Evolutionary conservation across 1,140 invertebrate genomes (phyloP).

Genomic region (Doryteuthis pealeii): DNA sequence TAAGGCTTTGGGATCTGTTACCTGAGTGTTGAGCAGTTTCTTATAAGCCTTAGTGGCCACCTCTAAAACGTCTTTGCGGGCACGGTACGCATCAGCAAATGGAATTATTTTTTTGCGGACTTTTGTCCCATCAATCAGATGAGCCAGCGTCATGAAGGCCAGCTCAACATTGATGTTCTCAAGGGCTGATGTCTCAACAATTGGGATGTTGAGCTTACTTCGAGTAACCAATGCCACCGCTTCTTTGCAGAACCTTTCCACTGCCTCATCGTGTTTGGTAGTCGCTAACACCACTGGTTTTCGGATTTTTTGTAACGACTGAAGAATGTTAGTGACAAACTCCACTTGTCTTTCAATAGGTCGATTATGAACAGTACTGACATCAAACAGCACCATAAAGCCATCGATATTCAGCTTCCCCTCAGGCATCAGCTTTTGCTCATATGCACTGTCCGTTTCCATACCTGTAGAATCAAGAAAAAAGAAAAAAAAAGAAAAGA

Average conservation of each 20-base stretch:
- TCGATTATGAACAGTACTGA: slow-evolving; percentile 80
- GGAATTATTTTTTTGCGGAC: slow-evolving; percentile 73
- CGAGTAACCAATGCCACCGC: slow-evolving; percentile 83
- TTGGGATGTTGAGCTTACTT: slow-evolving; percentile 80
- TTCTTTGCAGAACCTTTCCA: slow-evolving; percentile 84
- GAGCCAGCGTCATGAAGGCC: slow-evolving; percentile 88
- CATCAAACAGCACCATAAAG: slow-evolving; percentile 95
- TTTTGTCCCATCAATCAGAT: slow-evolving; percentile 82
- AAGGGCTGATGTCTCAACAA: slow-evolving; percentile 94
- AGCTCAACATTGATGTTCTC: slow-evolving; percentile 96
- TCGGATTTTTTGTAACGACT: slow-evolving; percentile 66
- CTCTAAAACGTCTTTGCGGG: slow-evolving; percentile 85
- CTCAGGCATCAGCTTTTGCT: slow-evolving; percentile 90
- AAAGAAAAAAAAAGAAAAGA: background rate
- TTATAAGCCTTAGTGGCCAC: slow-evolving; percentile 57
- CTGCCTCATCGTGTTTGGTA: slow-evolving; percentile 94
- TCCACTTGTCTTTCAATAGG: slow-evolving; percentile 72
- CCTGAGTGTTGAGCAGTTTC: slow-evolving; percentile 46
- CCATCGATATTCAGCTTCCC: slow-evolving; percentile 93
- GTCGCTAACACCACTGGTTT: slow-evolving; percentile 94
- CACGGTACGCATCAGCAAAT: slow-evolving; percentile 82
- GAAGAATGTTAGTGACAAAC: slow-evolving; percentile 50
- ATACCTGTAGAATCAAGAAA: slow-evolving; percentile 45
- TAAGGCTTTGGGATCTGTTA: slow-evolving; percentile 78
- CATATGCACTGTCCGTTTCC: slow-evolving; percentile 88